Percentiles rank a stretch among this genome's conserved stretches.
Evolutionary conservation across 2,797 vertebrate genomes (phyloP).

Genomic region (Limosa lapponica): DNA sequence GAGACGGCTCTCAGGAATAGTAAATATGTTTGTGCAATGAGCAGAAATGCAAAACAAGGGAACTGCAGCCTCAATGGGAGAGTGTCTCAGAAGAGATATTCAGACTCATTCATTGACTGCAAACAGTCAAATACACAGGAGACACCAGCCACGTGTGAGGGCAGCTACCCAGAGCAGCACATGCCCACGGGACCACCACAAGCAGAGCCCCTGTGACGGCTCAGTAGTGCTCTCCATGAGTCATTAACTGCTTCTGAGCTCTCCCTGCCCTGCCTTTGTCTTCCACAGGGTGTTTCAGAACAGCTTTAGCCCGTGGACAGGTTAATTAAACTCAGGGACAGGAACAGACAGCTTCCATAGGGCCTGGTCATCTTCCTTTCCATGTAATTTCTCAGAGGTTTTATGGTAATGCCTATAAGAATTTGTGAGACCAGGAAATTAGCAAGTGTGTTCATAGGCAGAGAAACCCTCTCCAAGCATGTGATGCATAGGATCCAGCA

Average conservation of each 20-base stretch:
- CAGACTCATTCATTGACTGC: background rate
- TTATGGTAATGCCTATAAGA: conserved; percentile 18
- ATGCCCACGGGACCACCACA: background rate
- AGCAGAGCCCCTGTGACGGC: accelerated
- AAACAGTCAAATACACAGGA: background rate
- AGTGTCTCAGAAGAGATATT: background rate
- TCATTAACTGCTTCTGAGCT: background rate
- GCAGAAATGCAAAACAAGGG: background rate
- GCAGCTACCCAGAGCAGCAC: background rate
- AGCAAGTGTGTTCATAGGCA: background rate
- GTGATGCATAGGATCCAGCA: background rate
- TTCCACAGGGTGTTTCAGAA: background rate
- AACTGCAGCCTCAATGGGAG: background rate
- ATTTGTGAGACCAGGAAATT: background rate
- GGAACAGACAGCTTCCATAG: background rate
- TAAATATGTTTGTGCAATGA: background rate
- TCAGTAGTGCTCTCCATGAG: background rate
- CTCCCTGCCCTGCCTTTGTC: background rate
- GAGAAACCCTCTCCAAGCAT: background rate
- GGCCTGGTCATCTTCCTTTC: background rate
- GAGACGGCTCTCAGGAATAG: background rate
- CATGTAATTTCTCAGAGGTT: conserved; percentile 24
- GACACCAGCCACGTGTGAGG: accelerated
- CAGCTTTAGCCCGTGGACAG: background rate
- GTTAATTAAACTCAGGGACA: background rate